Percentiles rank a stretch among this genome's conserved stretches.
These are phyloP conservation scores for Philonicus albiceps DNA, from an alignment of 2,888 invertebrate species.

Conservation along the genomic window DNA sequence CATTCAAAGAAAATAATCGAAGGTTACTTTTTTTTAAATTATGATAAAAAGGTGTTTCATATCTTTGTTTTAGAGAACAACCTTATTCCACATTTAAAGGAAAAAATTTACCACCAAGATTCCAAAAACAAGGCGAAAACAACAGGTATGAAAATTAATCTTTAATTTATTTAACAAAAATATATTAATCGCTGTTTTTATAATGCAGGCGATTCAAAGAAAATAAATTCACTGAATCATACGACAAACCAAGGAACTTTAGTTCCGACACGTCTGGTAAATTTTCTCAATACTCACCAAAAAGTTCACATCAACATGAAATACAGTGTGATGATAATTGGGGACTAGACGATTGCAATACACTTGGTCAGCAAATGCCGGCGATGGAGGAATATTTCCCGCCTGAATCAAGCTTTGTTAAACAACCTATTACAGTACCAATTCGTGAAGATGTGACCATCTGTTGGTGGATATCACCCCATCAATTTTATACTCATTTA, in stretches of 20 bases:
- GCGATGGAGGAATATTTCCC: constrained; percentile 63
- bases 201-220: not conserved
- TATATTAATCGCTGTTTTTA: no score
- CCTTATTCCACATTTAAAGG: constrained; percentile 24
- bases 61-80: constrained; percentile 18
- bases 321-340: not conserved
- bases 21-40: not conserved
- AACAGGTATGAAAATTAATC: constrained; percentile 18
- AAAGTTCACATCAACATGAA: constrained; percentile 4
- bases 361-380: constrained; percentile 20
- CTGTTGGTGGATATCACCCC: constrained; percentile 80
- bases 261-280: constrained; percentile 29
- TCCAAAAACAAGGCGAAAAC: constrained; percentile 53
- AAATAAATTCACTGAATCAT: constrained; percentile 5
- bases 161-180: no score
- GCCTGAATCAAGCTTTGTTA: constrained; percentile 64
- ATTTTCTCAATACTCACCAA: constrained; percentile 24
- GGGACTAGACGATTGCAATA: not conserved
- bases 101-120: constrained; percentile 55
- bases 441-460: constrained; percentile 69
- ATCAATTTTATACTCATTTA: constrained; percentile 74
- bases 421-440: constrained; percentile 65
- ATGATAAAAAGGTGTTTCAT: not conserved
- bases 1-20: constrained; percentile 40
- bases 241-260: constrained; percentile 5